These are phyloP conservation scores for Lagria hirta DNA, from an alignment of 2,888 invertebrate species.

Conservation along the genomic window DNA sequence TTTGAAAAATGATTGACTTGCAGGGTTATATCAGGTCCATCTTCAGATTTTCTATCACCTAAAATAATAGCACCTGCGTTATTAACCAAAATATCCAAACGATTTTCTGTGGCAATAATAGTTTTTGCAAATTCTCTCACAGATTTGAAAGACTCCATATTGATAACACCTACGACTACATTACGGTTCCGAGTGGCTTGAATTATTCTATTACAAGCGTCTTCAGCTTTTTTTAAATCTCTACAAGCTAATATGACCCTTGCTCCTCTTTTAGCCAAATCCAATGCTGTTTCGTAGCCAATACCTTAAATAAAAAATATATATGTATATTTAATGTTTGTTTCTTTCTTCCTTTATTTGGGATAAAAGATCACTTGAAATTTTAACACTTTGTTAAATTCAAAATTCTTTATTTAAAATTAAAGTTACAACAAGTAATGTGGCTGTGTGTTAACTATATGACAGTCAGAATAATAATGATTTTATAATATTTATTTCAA, in stretches of 20 bases:
- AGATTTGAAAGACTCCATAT: slow-evolving; percentile 58
- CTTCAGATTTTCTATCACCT: slow-evolving; percentile 56
- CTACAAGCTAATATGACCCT: slow-evolving; percentile 59
- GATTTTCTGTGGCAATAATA: slow-evolving; percentile 57
- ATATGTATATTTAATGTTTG: no score
- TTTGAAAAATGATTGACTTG: slow-evolving; percentile 72
- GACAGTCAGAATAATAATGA: no score
- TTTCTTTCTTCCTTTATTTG: no score
- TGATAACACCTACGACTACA: slow-evolving; percentile 52
- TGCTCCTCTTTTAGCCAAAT: slow-evolving; percentile 56
- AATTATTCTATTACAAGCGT: slow-evolving; percentile 42
- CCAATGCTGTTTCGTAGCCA: slow-evolving; percentile 52
- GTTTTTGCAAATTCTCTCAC: slow-evolving; percentile 63
- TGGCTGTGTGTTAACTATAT: no score
- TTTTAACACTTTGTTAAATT: no score
- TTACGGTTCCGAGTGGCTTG: slow-evolving; percentile 45
- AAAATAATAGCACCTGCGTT: slow-evolving; percentile 63
- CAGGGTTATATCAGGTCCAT: slow-evolving; percentile 65
- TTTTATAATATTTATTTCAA: no score
- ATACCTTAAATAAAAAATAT: no score
- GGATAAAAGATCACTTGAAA: no score
- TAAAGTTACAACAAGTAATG: no score
- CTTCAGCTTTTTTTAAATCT: slow-evolving; percentile 40
- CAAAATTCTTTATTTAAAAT: no score
- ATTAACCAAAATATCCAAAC: slow-evolving; percentile 65